These are phyloP conservation scores for Ariopsis seemanni DNA, from an alignment of 2,113 vertebrate genomes.

Conservation along the genomic window DNA sequence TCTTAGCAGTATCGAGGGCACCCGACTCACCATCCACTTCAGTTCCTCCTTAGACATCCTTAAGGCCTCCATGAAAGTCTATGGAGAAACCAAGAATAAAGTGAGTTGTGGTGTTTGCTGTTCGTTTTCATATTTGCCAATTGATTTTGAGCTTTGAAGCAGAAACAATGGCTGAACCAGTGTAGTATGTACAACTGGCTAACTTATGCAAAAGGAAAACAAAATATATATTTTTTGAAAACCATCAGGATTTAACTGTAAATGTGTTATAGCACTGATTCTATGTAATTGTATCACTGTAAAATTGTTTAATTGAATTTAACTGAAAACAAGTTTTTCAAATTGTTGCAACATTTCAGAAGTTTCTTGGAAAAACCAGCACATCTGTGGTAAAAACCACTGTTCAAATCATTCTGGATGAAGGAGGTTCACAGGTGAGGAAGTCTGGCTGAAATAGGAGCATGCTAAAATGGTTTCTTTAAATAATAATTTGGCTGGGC, in stretches of 20 bases:
- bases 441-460: neutral
- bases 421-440: slow-evolving; percentile 83
- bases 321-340: neutral
- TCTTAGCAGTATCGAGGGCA: slow-evolving; percentile 76
- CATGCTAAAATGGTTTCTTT: neutral
- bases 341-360: slow-evolving; percentile 64
- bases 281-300: neutral
- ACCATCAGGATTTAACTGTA: neutral
- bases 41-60: slow-evolving; percentile 83
- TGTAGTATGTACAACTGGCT: neutral
- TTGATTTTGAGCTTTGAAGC: neutral
- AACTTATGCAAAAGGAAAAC: neutral
- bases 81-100: slow-evolving; percentile 77
- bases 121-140: neutral
- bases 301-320: neutral
- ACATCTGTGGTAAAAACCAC: slow-evolving; percentile 80
- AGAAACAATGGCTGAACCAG: neutral
- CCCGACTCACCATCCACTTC: slow-evolving; percentile 80
- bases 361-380: slow-evolving; percentile 73
- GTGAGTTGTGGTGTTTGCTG: slow-evolving; percentile 68
- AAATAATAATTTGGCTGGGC: neutral
- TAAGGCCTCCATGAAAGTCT: slow-evolving; percentile 72
- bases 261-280: neutral
- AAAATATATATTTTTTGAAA: neutral
- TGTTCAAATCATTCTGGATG: slow-evolving; percentile 80